phyloP scores from a whole-genome alignment of 2,113 vertebrate genomes.

The Apaloderma vittatum region DNA sequence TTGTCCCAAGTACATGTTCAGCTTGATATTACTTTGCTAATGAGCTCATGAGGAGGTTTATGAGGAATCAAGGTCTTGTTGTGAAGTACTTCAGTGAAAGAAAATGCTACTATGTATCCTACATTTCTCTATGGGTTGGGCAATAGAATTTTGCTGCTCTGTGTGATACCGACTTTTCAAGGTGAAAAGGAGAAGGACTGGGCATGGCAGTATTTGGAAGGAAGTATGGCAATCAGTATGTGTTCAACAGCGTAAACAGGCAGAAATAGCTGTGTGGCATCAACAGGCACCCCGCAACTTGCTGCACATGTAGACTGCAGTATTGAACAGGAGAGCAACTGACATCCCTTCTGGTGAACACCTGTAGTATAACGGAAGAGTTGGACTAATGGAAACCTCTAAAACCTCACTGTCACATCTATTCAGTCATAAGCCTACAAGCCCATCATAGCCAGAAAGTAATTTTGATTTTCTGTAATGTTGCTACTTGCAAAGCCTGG shows the following conservation, averaged over 20 bases:
- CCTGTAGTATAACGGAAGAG: not conserved
- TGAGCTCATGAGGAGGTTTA: not conserved
- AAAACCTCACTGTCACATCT: not conserved
- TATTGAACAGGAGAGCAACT: not conserved
- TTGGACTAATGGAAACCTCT: not conserved
- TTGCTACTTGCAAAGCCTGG: not conserved
- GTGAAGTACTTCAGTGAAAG: not conserved
- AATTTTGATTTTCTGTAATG: not conserved
- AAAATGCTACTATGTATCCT: not conserved
- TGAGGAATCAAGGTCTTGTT: not conserved
- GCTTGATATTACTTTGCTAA: not conserved
- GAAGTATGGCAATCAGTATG: not conserved
- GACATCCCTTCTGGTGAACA: not conserved
- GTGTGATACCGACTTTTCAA: constrained; percentile 9
- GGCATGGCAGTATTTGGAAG: not conserved
- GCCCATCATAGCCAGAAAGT: not conserved
- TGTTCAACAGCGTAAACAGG: not conserved
- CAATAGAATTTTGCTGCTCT: not conserved
- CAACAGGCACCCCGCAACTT: not conserved
- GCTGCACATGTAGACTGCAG: not conserved
- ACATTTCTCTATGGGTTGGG: not conserved
- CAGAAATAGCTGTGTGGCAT: not conserved
- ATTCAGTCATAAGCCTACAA: not conserved
- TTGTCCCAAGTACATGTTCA: not conserved
- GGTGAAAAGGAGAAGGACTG: not conserved